Evolutionary conservation across 2,888 invertebrate genomes (phyloP), one percentile per base, ranked within the genome.

Genomic region (Sinotaia quadrata): DNA sequence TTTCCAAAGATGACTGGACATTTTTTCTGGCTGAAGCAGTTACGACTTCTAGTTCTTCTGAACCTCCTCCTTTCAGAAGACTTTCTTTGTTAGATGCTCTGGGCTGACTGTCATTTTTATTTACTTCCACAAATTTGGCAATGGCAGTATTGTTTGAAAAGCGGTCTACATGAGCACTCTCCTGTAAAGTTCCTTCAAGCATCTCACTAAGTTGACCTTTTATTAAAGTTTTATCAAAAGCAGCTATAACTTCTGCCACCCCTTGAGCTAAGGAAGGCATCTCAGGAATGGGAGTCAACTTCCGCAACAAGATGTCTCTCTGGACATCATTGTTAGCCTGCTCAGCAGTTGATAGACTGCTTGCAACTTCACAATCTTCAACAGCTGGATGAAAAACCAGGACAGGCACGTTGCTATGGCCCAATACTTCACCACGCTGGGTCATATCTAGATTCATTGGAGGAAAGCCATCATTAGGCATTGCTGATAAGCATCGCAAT

Each of bases 401-500:
- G 24, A 24, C 29, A n/a, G n/a, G n/a, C n/a, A n/a, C 21, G 18
- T 33, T 60, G 47, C 31, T 41, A n/a, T 5, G 47, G 7, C 7
- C 1, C 47, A n/a, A 21, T 3, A 7, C 47, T 7, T 47, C 24
- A 27, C 21, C 33, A 12, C 61, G 29, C 57, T 80, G 79, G 33
- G 81, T 80, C 75, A 81, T 76, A 58, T 84, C 82, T 12, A 82
- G 68, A 69, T 84, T 82, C 81, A 82, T 82, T 2, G 80, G 81
- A 52, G 79, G 78, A 68, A 77, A 81, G 0, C 80, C 80, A 72
- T 84, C 82, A 73, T 79, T 70, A 33, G 74, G 74, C 62, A 78
- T 71, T 12, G 67, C 67, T 4, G 80, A 78, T n/a, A n/a, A n/a
- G 8, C 79, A 65, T 29, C 69, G 69, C 54, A 56, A 7, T 3